Evolutionary conservation across 1,140 invertebrate species (phyloP).

Genomic region (Achroia grisella): DNA sequence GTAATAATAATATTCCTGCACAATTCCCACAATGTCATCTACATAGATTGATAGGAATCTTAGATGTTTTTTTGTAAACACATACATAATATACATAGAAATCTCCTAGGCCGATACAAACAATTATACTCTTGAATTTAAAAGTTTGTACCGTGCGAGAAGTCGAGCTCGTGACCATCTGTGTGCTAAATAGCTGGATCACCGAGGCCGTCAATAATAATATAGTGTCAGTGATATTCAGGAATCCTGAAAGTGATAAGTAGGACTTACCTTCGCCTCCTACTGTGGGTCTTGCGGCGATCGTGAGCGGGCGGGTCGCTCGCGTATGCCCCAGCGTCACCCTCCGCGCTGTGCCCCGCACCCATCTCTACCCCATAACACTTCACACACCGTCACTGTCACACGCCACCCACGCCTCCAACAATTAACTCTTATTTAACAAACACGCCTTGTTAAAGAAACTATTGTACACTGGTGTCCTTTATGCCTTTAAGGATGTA

Average conservation of each 20-base stretch:
- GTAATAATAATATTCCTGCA: too few species aligned
- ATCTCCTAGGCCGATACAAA: too few species aligned
- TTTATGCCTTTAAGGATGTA: background rate
- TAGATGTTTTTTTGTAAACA: too few species aligned
- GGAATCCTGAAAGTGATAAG: background rate
- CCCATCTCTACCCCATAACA: constrained; percentile 66
- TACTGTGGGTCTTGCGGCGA: constrained; percentile 40
- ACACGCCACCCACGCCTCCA: constrained; percentile 37
- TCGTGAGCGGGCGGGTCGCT: constrained; percentile 60
- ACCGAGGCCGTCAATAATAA: too few species aligned
- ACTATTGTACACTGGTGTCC: constrained; percentile 1
- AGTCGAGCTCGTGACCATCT: too few species aligned
- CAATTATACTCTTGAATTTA: too few species aligned
- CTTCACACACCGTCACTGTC: constrained; percentile 55
- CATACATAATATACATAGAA: too few species aligned
- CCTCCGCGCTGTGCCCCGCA: constrained; percentile 60
- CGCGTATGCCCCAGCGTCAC: constrained; percentile 49
- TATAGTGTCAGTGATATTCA: too few species aligned
- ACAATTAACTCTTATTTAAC: background rate
- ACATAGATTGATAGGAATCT: background rate
- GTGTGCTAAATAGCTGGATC: too few species aligned
- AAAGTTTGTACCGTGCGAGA: too few species aligned
- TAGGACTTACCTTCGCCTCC: constrained; percentile 51
- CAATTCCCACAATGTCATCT: background rate
- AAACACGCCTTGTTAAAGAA: too few species aligned